phyloP scores from a whole-genome alignment of 2,797 vertebrate species.

The Babyrousa celebensis region DNA sequence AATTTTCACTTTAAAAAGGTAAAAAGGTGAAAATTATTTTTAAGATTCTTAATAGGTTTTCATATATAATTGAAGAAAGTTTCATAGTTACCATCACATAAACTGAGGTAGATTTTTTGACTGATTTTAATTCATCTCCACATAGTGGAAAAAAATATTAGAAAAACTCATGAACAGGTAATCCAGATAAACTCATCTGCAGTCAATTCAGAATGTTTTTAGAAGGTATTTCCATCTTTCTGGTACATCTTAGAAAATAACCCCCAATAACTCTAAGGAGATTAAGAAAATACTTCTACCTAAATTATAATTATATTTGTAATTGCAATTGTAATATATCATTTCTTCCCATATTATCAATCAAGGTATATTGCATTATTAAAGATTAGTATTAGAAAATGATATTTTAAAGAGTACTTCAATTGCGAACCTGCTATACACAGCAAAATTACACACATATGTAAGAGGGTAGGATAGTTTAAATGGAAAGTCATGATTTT shows the following conservation, averaged over 20 bases:
- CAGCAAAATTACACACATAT: constrained; percentile 18
- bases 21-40: background rate
- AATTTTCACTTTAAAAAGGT: background rate
- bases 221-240: background rate
- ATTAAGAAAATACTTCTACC: background rate
- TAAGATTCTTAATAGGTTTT: background rate
- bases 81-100: background rate
- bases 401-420: background rate
- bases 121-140: background rate
- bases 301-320: background rate
- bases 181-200: background rate
- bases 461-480: background rate
- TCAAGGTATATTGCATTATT: background rate
- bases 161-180: background rate
- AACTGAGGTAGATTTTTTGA: background rate
- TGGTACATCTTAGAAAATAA: constrained; percentile 10
- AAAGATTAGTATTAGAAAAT: constrained; percentile 48
- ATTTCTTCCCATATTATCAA: background rate
- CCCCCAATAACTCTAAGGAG: background rate
- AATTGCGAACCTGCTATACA: background rate
- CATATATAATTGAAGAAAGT: background rate
- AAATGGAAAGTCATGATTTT: constrained; percentile 2
- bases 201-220: background rate
- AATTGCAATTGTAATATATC: background rate
- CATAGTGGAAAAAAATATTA: background rate